Evolutionary conservation across 2,888 invertebrate genomes (phyloP), one percentile per base, ranked within the genome.

Genomic region (Oligia fasciuncula): DNA sequence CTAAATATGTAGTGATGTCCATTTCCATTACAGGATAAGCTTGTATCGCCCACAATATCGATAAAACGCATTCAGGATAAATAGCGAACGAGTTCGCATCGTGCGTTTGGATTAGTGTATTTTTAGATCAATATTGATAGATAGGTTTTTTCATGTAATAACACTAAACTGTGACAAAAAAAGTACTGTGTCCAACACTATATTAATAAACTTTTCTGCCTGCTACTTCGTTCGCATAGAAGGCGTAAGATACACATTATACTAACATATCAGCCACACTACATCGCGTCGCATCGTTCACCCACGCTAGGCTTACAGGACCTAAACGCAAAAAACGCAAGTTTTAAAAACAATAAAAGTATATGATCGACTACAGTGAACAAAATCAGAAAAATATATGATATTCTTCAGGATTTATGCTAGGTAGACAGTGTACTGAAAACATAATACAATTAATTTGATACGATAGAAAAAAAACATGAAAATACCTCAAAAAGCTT

Each of bases 11-110:
- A 66, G 63, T 73, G 49, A 62, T 72, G 51, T 35, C 60, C 75
- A 40, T 63, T 65, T 74, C 51, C 43, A 85, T 74, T 63, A 80
- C 40, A 72, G 80, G 63, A 80, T 83, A 65, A 83, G 19, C 62
- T n/a, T 71, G 35, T 54, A 40, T 23, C 23, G 23, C 63, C 67
- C 9, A 73, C 80, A 46, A 72, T 83, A 80, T 72, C 83, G 62
- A 85, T 71, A 80, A 83, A 80, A 67, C n/a, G 35, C 63, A 67
- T 83, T 70, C 35, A 72, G 19, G 63, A 0, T 75, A 54, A 71
- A 85, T 81, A 71, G 57, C 75, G 23, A 60, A 72, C 71, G 51
- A 51, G 17, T 40, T 51, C 11, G 14, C 35, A 71, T 60, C 73
- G 54, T 71, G 43, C 67, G 57, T 68, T 72, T 65, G 69, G 23